Base-by-base conservation (phyloP, 2,113 vertebrate genomes). In the Gila orcuttii region DNA sequence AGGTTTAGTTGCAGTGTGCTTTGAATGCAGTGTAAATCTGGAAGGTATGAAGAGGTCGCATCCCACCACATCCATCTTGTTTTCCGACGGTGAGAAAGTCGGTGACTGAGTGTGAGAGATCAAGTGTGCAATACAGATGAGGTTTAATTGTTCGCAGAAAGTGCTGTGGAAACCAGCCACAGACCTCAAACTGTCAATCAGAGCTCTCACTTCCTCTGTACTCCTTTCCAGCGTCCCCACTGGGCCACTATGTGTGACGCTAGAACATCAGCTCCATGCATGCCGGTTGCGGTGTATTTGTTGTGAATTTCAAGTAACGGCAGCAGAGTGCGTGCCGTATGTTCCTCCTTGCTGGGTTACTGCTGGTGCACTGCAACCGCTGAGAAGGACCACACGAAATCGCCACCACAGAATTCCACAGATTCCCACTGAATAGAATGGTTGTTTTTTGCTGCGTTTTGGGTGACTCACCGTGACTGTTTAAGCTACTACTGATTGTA, bases 161-260 rank as follows among this genome's bases (percentile, higher is more conserved):
- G 73, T 77, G 19, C 45, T 57, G 80, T 76, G 82, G 82, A 88
- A 91, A 86, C 71, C 60, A 75, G 39, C 79, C 85, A 80, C 80
- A 88, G 87, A 89, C 88, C 87, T 87, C 69, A 86, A 88, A 71
- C 82, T 88, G 86, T 90, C 88, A 90, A 83, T 91, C 90, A 88
- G 25, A 74, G 31, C 42, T 47, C 50, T 87, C 66, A 75, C 73
- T 88, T 86, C 82, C 80, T 90, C 76, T 87, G 86, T 88, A 88
- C 25, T 39, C 60, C 45, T 85, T 90, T 85, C 85, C 79, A 85
- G 75, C 73, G 69, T 88, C 64, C 85, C 83, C 85, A 52, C 86
- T 79, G 86, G 81, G 79, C 79, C 71, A 57, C 85, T 79, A 73
- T 59, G 64, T 87, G 88, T 85, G 83, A 82, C 74, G 19, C 76